Base-by-base conservation (phyloP, 2,888 invertebrate species). In the Apamea anceps region DNA sequence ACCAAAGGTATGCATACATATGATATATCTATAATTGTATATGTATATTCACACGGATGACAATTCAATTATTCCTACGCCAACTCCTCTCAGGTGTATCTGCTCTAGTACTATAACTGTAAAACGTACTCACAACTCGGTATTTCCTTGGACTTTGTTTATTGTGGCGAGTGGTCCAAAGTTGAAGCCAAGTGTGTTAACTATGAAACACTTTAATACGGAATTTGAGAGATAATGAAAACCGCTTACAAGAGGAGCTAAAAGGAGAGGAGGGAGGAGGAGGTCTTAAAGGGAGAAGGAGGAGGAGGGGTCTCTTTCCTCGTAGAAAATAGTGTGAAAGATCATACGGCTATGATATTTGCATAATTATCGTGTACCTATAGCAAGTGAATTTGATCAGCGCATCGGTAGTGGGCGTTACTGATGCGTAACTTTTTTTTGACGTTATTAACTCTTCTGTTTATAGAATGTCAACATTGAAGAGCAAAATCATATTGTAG, bases 41-140 rank as follows among this genome's bases (percentile, higher is more conserved):
- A 8, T 6, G 2, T 60, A 60, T 21, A 63, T 32, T 62, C 32
- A 70, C 18, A 70, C 63, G 51, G 67, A 77, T 57, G 76, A 68
- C 82, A 79, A 79, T 82, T 85, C 74, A 85, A 85, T 85, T 79
- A 82, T 79, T 79, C 28, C 32, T 71, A 42, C 15, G 6, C n/a
- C 62, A 45, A 15, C n/a, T 78, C 71, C 66, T 60, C 63, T 51
- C 68, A 68, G 68, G 75, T 72, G 62, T 71, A 54, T 48, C 3
- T 51, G 18, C 25, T n/a, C 48, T 57, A 60, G 37, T 54, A 48
- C 66, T 65, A 48, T 21, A 54, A 60, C 15, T 57, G 60, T 67
- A 57, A 77, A 79, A 68, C 65, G 25, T 21, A 84, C 42, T 48
- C 71, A 68, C 48, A 73, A 76, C 68, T 63, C 62, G 63, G 37